A percentile compares a stretch with the other conserved stretches of the same genome.
phyloP scores from a whole-genome alignment of 2,113 vertebrate species.

The Vireo altiloquus region DNA sequence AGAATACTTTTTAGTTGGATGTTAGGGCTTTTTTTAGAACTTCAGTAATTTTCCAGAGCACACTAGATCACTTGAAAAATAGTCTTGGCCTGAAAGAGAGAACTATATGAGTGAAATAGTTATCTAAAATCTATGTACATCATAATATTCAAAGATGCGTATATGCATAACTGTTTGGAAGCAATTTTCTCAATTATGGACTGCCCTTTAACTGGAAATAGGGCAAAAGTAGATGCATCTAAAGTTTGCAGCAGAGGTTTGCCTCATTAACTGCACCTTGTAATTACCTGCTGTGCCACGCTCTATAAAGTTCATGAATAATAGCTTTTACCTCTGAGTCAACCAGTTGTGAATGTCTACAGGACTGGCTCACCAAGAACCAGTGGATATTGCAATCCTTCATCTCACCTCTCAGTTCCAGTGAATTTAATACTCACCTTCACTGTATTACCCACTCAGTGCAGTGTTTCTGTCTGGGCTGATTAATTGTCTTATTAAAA shows the following conservation, averaged over 20 bases:
- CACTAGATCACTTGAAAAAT: background rate
- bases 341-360: background rate
- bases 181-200: background rate
- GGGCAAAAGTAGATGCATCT: background rate
- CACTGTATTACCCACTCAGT: background rate
- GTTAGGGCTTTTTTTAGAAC: background rate
- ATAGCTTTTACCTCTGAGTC: background rate
- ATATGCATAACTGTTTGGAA: background rate
- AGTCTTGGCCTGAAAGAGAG: background rate
- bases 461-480: background rate
- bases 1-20: background rate
- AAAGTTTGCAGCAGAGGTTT: background rate
- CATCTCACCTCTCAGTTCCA: background rate
- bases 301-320: background rate
- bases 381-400: background rate
- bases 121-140: background rate
- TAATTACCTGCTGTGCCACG: background rate
- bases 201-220: background rate
- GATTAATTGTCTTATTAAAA: background rate
- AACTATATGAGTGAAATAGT: background rate
- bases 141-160: background rate
- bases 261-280: background rate
- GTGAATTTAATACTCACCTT: background rate
- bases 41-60: background rate
- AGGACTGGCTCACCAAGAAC: background rate